A percentile compares a stretch with the other conserved stretches of the same genome.
These are phyloP conservation scores for Myanophis thanlyinensis DNA, from an alignment of 2,113 vertebrate genomes.

Conservation along the genomic window DNA sequence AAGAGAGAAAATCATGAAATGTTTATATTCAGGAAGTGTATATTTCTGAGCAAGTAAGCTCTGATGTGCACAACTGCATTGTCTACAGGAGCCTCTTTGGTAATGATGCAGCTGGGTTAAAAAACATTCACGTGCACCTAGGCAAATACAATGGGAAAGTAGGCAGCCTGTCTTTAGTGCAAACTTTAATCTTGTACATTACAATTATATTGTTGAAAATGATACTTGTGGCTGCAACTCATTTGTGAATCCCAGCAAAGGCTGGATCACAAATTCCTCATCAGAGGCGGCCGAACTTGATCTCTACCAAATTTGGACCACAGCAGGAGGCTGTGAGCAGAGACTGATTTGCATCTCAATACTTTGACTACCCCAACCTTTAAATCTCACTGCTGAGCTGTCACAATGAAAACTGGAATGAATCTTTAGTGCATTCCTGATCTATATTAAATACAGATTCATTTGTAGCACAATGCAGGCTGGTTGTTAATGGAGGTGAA, in stretches of 20 bases:
- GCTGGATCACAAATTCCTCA: conserved; percentile 63
- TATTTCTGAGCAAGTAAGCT: conserved; percentile 61
- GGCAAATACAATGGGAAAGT: conserved; percentile 61
- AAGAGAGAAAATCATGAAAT: conserved; percentile 64
- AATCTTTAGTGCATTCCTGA: conserved; percentile 50
- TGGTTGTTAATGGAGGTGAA: conserved; percentile 43
- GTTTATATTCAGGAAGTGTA: conserved; percentile 69
- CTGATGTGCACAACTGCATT: conserved; percentile 62
- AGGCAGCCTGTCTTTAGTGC: conserved; percentile 64
- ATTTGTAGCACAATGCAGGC: conserved; percentile 44
- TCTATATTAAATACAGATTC: conserved; percentile 31
- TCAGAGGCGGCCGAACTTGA: conserved; percentile 62
- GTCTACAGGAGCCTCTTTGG: conserved; percentile 62
- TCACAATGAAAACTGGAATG: conserved; percentile 59
- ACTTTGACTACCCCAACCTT: conserved; percentile 65
- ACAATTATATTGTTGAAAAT: conserved; percentile 69
- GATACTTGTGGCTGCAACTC: conserved; percentile 62
- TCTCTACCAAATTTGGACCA: conserved; percentile 71
- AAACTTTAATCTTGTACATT: conserved; percentile 72
- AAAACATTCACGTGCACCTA: conserved; percentile 7
- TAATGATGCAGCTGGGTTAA: conserved; percentile 58
- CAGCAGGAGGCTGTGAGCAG: conserved; percentile 63
- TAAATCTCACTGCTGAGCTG: conserved; percentile 55
- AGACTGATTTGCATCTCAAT: conserved; percentile 76
- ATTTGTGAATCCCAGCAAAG: conserved; percentile 70